phyloP scores from a whole-genome alignment of 2,888 invertebrate genomes.

The Seladonia tumulorum region DNA sequence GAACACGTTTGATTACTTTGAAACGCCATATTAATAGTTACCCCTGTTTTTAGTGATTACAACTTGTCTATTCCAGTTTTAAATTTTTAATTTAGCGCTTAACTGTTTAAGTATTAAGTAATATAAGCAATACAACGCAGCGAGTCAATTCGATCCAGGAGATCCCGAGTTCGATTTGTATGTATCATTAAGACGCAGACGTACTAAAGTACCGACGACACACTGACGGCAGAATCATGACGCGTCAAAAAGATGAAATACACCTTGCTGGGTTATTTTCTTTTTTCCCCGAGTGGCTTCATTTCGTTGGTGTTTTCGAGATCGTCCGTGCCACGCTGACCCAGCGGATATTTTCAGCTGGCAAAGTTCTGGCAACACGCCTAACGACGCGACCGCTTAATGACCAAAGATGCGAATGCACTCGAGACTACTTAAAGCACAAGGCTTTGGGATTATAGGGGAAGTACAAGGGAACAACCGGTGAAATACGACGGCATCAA shows the following conservation, averaged over 20 bases:
- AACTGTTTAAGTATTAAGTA: too few relatives aligned
- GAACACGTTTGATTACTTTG: too few relatives aligned
- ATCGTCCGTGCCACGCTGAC: conserved; percentile 1
- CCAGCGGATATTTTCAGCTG: conserved; percentile 9
- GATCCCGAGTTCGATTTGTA: background rate
- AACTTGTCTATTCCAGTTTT: too few relatives aligned
- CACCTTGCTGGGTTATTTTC: background rate
- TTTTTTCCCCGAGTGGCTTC: background rate
- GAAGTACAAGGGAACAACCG: conserved; percentile 20
- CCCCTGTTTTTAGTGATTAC: too few relatives aligned
- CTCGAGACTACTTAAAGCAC: conserved; percentile 9
- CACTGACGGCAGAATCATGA: background rate
- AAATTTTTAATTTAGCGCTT: too few relatives aligned
- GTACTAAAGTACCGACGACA: background rate
- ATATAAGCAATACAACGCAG: too few relatives aligned
- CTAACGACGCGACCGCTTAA: conserved; percentile 40
- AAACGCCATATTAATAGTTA: too few relatives aligned
- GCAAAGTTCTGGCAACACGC: background rate
- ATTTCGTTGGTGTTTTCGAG: background rate
- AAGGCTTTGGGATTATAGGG: background rate
- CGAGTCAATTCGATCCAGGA: background rate
- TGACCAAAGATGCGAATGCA: conserved; percentile 39
- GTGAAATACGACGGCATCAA: conserved; percentile 29
- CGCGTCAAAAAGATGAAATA: conserved; percentile 8
- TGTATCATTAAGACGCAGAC: conserved; percentile 3